Evolutionary conservation across 2,797 vertebrate species (phyloP).

Genomic region (Coregonus sp.): DNA sequence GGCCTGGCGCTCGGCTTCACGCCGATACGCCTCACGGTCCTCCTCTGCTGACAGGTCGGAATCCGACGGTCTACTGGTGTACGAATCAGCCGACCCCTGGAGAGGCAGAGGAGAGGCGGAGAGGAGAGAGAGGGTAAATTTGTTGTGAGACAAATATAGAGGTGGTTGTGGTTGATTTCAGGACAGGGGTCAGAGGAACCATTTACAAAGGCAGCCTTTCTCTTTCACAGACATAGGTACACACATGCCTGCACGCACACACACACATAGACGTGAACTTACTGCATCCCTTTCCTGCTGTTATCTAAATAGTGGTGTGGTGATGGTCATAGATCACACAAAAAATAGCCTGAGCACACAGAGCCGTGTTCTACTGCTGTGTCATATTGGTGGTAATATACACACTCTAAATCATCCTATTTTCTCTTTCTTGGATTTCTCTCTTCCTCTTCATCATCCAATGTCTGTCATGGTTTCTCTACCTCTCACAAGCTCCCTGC

Average conservation of each 20-base stretch:
- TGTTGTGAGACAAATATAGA: not conserved
- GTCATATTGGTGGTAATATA: not conserved
- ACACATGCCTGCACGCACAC: too few species aligned
- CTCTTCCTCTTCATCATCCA: not conserved
- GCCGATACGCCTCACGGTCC: constrained; percentile 93
- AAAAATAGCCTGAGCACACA: too few species aligned
- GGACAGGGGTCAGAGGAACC: not conserved
- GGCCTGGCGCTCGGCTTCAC: constrained; percentile 94
- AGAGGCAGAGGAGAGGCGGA: constrained; percentile 6
- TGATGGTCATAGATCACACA: too few species aligned
- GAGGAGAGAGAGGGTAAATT: not conserved
- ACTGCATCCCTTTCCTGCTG: too few species aligned
- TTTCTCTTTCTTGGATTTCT: not conserved
- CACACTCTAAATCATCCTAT: not conserved
- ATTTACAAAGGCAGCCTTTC: not conserved
- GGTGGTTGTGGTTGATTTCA: not conserved
- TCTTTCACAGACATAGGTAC: not conserved
- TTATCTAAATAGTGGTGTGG: too few species aligned
- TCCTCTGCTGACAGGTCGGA: constrained; percentile 98
- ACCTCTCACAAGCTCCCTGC: constrained; percentile 66
- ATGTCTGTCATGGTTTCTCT: constrained; percentile 38
- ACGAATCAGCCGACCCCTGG: constrained; percentile 95
- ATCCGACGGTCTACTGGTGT: constrained; percentile 97
- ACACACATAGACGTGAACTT: too few species aligned
- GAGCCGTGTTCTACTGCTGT: too few species aligned